phyloP scores from a whole-genome alignment of 2,888 invertebrate genomes.

The Agrilus cyanescens region DNA sequence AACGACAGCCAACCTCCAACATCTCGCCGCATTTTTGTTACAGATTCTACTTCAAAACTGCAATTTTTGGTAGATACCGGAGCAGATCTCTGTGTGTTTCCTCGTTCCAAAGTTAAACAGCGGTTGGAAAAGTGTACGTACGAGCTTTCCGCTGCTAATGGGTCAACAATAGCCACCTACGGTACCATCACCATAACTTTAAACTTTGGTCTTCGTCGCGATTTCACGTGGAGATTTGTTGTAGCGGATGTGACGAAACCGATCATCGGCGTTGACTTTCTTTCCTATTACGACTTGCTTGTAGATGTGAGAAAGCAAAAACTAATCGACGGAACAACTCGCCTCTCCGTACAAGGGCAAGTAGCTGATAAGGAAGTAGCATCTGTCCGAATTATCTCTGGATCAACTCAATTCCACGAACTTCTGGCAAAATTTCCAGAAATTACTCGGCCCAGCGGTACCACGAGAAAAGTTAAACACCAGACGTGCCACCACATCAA shows the following conservation, averaged over 20 bases:
- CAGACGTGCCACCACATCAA: slow-evolving; percentile 18
- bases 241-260: too few relatives aligned
- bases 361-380: not conserved
- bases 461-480: slow-evolving; percentile 12
- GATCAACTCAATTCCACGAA: not conserved
- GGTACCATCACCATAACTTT: slow-evolving; percentile 9
- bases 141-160: slow-evolving; percentile 23
- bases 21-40: not conserved
- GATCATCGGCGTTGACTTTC: too few relatives aligned
- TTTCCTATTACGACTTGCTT: slow-evolving; percentile 20
- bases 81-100: too few relatives aligned
- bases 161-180: slow-evolving; percentile 20
- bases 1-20: slow-evolving; percentile 6
- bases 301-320: slow-evolving; percentile 16
- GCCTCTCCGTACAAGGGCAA: not conserved
- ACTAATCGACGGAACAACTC: not conserved
- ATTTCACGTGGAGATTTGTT: too few relatives aligned
- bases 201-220: too few relatives aligned
- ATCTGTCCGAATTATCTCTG: too few relatives aligned
- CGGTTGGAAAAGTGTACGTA: too few relatives aligned
- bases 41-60: not conserved
- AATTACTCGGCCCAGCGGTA: not conserved
- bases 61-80: too few relatives aligned
- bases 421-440: slow-evolving; percentile 1
- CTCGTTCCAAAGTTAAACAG: too few relatives aligned